A percentile compares a stretch with the other conserved stretches of the same genome.
Evolutionary conservation across 2,888 invertebrate species (phyloP).

Genomic region (Dorcus hopei): DNA sequence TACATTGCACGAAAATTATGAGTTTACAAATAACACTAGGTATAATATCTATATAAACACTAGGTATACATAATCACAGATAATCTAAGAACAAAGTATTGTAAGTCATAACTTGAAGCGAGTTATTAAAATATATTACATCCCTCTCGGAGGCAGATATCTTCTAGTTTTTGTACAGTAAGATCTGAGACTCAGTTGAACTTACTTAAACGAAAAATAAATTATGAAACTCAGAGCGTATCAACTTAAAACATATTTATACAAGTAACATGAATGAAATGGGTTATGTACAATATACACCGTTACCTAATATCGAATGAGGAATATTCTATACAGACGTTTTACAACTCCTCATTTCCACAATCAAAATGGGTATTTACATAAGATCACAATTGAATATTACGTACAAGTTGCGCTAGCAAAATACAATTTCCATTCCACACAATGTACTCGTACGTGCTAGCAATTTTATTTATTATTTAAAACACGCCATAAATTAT

Average conservation of each 20-base stretch:
- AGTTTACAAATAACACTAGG: constrained; percentile 42
- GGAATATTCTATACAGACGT: constrained; percentile 23
- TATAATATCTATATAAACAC: constrained; percentile 40
- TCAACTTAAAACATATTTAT: constrained; percentile 18
- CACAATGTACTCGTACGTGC: not conserved
- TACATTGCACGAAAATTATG: constrained; percentile 29
- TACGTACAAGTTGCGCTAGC: constrained; percentile 40
- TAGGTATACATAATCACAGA: constrained; percentile 48
- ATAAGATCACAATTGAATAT: constrained; percentile 49
- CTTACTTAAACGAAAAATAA: constrained; percentile 17
- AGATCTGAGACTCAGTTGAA: constrained; percentile 19
- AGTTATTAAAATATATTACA: constrained; percentile 37
- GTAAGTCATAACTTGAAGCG: constrained; percentile 28
- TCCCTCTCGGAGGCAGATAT: constrained; percentile 28
- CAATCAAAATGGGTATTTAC: constrained; percentile 33
- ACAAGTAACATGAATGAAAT: constrained; percentile 20
- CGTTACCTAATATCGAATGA: constrained; percentile 15
- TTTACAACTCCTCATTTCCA: constrained; percentile 15
- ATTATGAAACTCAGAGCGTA: not conserved
- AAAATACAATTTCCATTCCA: not conserved
- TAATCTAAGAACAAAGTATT: constrained; percentile 41
- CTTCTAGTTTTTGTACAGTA: constrained; percentile 26
- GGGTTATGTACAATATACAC: constrained; percentile 27
- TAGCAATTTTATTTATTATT: not conserved
- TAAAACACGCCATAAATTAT: constrained; percentile 33